phyloP scores from a whole-genome alignment of 2,888 invertebrate genomes.

The Acleris cristana region DNA sequence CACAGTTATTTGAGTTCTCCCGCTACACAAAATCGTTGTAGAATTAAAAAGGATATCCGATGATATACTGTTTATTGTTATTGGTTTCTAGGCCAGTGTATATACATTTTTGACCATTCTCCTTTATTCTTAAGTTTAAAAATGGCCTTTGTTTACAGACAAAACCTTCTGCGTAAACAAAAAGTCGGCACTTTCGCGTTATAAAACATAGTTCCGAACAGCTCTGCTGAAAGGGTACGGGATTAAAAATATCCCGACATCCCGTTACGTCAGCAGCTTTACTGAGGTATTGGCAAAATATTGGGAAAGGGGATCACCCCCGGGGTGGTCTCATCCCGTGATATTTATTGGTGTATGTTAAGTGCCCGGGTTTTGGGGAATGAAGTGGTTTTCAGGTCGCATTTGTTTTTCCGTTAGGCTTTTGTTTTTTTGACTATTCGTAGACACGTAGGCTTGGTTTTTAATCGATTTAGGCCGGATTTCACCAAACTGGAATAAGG shows the following conservation, averaged over 20 bases:
- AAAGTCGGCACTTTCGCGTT: not conserved
- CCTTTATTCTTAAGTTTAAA: not conserved
- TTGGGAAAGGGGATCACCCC: slow-evolving; percentile 45
- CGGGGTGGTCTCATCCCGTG: slow-evolving; percentile 41
- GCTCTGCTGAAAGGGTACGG: slow-evolving; percentile 27
- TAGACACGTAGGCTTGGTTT: not conserved
- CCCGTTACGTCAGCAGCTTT: slow-evolving; percentile 46
- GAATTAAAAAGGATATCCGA: no score
- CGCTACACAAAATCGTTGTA: no score
- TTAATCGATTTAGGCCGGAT: not conserved
- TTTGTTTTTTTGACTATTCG: slow-evolving; percentile 14
- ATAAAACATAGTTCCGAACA: slow-evolving; percentile 23
- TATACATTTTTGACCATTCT: no score
- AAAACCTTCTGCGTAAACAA: not conserved
- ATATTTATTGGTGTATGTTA: slow-evolving; percentile 37
- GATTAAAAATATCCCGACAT: slow-evolving; percentile 35
- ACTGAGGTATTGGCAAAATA: slow-evolving; percentile 60
- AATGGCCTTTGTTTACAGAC: not conserved
- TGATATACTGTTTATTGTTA: no score
- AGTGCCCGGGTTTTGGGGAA: slow-evolving; percentile 31
- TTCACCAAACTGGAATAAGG: no score
- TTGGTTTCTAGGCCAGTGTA: no score
- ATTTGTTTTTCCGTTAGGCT: slow-evolving; percentile 20
- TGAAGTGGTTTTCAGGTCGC: slow-evolving; percentile 30
- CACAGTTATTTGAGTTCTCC: no score